Conservation (phyloP, 2,888 invertebrate genomes). For the Sycophila texana region DNA sequence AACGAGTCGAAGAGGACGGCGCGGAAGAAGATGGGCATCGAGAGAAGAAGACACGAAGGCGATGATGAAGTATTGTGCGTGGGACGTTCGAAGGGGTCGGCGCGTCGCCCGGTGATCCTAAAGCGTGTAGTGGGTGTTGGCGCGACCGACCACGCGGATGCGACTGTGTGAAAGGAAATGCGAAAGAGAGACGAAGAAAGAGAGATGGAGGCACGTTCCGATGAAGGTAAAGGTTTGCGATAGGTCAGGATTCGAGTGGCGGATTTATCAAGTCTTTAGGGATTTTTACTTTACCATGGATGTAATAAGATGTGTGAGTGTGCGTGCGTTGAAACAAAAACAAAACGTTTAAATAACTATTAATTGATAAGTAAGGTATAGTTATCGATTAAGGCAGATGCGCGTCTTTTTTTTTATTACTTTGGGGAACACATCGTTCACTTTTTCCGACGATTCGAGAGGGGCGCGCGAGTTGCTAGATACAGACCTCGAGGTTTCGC, state of each 20-base stretch:
- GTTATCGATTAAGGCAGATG: conserved; percentile 66
- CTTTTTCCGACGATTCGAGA: no score
- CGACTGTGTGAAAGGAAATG: conserved; percentile 4
- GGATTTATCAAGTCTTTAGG: conserved; percentile 68
- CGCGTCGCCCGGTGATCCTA: conserved; percentile 42
- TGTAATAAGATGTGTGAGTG: conserved; percentile 73
- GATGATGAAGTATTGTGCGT: no score
- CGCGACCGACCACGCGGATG: conserved; percentile 48
- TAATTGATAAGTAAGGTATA: conserved; percentile 72
- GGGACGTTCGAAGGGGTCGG: conserved; percentile 44
- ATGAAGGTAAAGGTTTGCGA: conserved; percentile 3
- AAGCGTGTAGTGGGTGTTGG: conserved; percentile 54
- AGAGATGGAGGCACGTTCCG: conserved; percentile 25
- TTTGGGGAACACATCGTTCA: no score
- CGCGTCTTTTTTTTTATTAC: neutral
- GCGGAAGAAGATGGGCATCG: no score
- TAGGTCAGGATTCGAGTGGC: conserved; percentile 60
- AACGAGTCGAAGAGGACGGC: no score
- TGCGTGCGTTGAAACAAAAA: conserved; percentile 68
- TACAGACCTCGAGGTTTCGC: conserved; percentile 32
- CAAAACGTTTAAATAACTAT: conserved; percentile 66
- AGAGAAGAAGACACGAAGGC: no score
- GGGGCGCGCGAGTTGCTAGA: neutral
- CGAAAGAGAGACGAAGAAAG: conserved; percentile 8
- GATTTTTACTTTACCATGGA: conserved; percentile 73